Conservation (phyloP, 2,113 vertebrate genomes). For the Chaetops frenatus region DNA sequence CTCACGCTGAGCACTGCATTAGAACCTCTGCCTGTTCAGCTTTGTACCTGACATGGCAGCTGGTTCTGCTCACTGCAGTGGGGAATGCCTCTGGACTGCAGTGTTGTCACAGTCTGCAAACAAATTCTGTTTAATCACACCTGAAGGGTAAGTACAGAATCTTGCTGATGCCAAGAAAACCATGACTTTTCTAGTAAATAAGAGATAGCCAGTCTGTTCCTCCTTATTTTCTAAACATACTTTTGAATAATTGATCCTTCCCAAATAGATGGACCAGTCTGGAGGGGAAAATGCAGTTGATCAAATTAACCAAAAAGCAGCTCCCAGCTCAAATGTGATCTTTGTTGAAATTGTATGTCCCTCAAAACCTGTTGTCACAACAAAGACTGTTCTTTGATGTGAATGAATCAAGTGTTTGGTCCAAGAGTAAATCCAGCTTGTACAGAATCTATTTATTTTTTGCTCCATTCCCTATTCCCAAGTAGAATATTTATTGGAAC, state of each 20-base stretch:
- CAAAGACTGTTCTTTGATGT: neutral
- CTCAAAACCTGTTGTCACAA: neutral
- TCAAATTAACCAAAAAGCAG: neutral
- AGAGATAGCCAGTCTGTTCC: neutral
- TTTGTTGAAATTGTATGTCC: neutral
- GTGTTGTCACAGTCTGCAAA: neutral
- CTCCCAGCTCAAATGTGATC: neutral
- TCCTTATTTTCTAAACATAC: neutral
- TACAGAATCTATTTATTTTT: neutral
- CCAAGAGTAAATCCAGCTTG: neutral
- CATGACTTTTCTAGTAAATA: neutral
- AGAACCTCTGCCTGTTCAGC: too few species aligned
- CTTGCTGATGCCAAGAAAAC: neutral
- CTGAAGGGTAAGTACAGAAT: neutral
- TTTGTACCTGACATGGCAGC: neutral
- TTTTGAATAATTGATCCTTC: neutral
- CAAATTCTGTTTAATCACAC: neutral
- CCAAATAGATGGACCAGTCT: neutral
- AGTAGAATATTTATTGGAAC: neutral
- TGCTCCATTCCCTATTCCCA: accelerated
- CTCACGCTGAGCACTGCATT: neutral
- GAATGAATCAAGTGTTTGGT: neutral
- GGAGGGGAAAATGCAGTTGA: neutral
- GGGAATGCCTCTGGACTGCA: neutral
- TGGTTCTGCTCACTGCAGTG: neutral